phyloP scores from a whole-genome alignment of 2,113 vertebrate genomes.

The Neopipo cinnamomea region DNA sequence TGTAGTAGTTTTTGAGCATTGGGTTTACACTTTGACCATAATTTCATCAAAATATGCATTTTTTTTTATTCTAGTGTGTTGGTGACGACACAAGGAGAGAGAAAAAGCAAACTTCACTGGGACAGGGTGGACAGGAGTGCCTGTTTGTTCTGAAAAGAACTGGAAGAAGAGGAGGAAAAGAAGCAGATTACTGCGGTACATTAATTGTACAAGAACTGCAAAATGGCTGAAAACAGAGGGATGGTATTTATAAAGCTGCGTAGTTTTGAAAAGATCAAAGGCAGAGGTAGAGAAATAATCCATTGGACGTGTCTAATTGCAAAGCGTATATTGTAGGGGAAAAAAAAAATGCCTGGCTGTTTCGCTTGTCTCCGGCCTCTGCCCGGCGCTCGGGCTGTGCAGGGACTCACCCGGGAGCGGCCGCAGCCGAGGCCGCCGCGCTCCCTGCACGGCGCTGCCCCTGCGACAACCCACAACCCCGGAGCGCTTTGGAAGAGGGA shows the following conservation, averaged over 20 bases:
- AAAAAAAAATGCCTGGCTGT: not conserved
- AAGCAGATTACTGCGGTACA: not conserved
- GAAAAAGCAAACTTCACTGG: not conserved
- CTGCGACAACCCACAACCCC: rapidly evolving
- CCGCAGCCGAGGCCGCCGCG: not conserved
- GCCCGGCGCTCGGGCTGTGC: not conserved
- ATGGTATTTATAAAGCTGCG: not conserved
- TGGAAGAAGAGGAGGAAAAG: not conserved
- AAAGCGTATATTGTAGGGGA: rapidly evolving
- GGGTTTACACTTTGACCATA: not conserved
- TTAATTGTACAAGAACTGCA: constrained; percentile 25
- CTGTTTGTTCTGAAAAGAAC: not conserved
- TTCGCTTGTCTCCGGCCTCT: not conserved
- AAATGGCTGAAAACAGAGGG: constrained; percentile 51
- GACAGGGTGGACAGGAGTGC: not conserved
- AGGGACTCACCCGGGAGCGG: rapidly evolving
- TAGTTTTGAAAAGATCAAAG: constrained; percentile 11
- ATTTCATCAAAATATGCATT: not conserved
- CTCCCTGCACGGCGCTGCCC: not conserved
- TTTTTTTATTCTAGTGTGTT: not conserved
- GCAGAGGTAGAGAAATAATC: not conserved
- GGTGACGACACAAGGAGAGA: not conserved
- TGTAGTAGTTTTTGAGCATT: rapidly evolving
- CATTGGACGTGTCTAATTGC: not conserved
- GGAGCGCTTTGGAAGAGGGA: rapidly evolving